Evolutionary conservation across 2,113 vertebrate genomes (phyloP), one percentile per base, ranked within the genome.

Genomic region (Pseudorhombus dupliciocellatus): DNA sequence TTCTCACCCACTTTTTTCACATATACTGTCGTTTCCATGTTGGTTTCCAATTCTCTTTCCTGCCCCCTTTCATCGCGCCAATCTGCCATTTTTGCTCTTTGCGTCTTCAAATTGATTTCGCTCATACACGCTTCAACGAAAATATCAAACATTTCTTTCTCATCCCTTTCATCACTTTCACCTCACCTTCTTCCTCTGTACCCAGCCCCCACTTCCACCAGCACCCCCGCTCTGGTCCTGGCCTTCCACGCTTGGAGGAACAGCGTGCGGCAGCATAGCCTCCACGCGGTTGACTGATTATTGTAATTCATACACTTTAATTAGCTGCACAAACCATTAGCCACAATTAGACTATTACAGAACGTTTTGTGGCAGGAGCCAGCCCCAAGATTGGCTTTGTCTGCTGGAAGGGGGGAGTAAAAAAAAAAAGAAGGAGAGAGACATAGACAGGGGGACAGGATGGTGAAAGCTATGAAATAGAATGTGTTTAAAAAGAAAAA

Each of bases 261-360:
- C 86, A 90, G 83, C 37, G 68, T 84, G 89, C 86, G 78, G 85
- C 77, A 48, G 84, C 66, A 66, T 59, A 72, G 88, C 83, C 80
- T 90, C 82, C 94, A 93, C 92, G 94, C 96, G 93, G 92, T 94
- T 98, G 96, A 97, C 95, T 96, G 97, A 99, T 97, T 97, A 96
- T 95, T 96, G 95, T 98, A 97, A 99, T 99, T 99, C 95, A 98
- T 97, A 98, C 95, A 94, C 96, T 96, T 97, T 98, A 99, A 98
- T 98, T 98, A 98, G 96, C 96, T 97, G 96, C 96, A 98, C 97
- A 98, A 99, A 96, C 96, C 97, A 98, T 99, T 99, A 98, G 96
- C 96, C 96, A 97, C 97, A 98, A 98, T 99, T 98, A 98, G 96
- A 96, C 95, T 96, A 96, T 97, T 98, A 98, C 96, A 95, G 95